Conservation (phyloP, 2,113 vertebrate genomes). For the Melozone crissalis region DNA sequence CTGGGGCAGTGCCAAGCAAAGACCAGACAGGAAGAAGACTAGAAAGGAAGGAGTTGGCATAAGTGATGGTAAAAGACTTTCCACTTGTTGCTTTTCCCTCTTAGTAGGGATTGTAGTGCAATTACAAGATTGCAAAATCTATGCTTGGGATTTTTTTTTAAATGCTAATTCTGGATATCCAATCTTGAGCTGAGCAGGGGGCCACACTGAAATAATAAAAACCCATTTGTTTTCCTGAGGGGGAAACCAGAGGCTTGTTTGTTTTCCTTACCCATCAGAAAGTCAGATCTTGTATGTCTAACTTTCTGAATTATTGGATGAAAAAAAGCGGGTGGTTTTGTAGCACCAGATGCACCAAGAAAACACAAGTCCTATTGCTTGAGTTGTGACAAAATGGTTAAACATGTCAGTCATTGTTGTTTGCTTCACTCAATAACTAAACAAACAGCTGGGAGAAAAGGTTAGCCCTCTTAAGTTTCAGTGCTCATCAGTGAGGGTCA, state of each 20-base stretch:
- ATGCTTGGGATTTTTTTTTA: neutral
- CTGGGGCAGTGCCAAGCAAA: neutral
- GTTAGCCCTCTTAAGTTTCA: neutral
- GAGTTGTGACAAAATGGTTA: neutral
- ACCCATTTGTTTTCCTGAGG: conserved; percentile 8
- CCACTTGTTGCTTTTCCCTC: neutral
- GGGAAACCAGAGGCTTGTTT: neutral
- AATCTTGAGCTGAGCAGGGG: neutral
- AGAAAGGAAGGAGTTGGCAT: neutral
- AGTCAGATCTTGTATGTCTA: neutral
- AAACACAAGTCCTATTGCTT: neutral
- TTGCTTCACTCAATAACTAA: neutral
- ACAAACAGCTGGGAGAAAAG: neutral
- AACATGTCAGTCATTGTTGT: neutral
- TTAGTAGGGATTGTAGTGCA: neutral
- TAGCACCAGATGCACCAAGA: neutral
- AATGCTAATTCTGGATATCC: neutral
- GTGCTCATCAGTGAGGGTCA: neutral
- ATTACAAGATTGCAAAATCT: neutral
- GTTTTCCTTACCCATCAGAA: conserved; percentile 1
- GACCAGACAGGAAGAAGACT: neutral
- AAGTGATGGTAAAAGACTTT: neutral
- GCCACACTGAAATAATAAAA: conserved; percentile 1
- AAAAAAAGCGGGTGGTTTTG: conserved; percentile 7
- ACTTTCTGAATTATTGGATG: neutral